Base-by-base conservation (phyloP, 2,888 invertebrate species). In the Clepsis dumicolana region DNA sequence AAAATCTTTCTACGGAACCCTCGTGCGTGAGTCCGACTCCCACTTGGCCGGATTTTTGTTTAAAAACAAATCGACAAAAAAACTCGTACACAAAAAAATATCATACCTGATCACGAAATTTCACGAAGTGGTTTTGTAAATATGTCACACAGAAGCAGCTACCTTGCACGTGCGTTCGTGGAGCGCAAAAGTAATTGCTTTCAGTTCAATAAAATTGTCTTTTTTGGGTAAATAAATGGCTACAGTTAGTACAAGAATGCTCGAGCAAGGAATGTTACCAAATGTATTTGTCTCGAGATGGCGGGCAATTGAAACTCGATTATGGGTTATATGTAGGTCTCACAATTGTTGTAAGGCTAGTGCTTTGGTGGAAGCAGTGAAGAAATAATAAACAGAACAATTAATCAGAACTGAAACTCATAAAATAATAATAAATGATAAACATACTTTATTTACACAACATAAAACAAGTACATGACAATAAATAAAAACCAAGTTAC, bases 221-320 rank as follows among this genome's bases (percentile, higher is more conserved):
- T 48, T 48, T 48, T 16, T 44, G 41, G 48, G 18, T 18, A 44
- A 44, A 48, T 48, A 48, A 48, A 48, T 21, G 21, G 48, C 48
- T 48, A 21, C 21, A 48, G 12, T 48, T 21, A 12, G 48, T 3
- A 48, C 48, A 48, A 21, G 21, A 48, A 48, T 48, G 48, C 10
- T 21, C 21, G 48, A 10, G 21, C 21, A 7, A 3, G 38, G 48
- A 65, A 65, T 59, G 59, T 35, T 27, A 64, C 64, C 56, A 24
- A 57, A 53, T 54, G 53, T 66, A 48, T 61, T 62, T 38, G 35
- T 29, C 32, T 27, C 54, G 24, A 25, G 66, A 67, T 50, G 38
- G 54, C 35, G 32, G 54, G 62, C 56, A 56, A 67, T 67, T 50
- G 48, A 21, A 67, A 56, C 27, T 38, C 66, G 56, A 67, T 56